Base-by-base conservation (phyloP, 2,888 invertebrate species). In the Nudaria mundana region DNA sequence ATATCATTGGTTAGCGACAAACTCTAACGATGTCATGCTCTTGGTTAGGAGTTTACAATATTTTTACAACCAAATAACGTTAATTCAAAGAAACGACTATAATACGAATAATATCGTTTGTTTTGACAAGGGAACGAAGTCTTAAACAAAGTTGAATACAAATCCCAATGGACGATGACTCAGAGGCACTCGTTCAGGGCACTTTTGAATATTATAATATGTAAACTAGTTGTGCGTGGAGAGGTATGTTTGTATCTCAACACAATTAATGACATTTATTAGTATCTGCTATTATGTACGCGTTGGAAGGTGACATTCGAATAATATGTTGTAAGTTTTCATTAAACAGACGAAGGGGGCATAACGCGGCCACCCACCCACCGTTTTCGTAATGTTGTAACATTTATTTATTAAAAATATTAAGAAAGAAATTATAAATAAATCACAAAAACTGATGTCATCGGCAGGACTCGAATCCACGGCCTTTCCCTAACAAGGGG, bases 181-280 rank as follows among this genome's bases (percentile, higher is more conserved):
- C 86, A 84, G 85, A 79, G 62, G 76, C 71, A 63, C 75, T 71
- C 64, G 76, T 76, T 28, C 52, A 52, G 77, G 79, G 76, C 72
- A 81, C 78, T 84, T 81, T 84, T 81, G 81, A 84, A 84, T 86
- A 86, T 81, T 75, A 81, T 81, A 81, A 81, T 85, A 86, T 84
- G 87, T 84, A 78, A 86, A 87, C 76, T 83, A 81, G 83, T 70
- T 71, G 77, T 76, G 71, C 66, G 63, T 52, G 63, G 64, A 65
- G 57, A 67, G 60, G 66, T 66, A 71, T 76, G 76, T 74, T n/a
- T 69, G 66, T 64, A 67, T 63, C 66, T 66, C 63, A 66, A 70
- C 71, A 81, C 80, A 85, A 85, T 85, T 85, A 86, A 78, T 78
- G 75, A 78, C 73, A 70, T 81, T 81, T 83, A 82, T 80, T 81